Evolutionary conservation across 2,888 invertebrate species (phyloP), one percentile per base, ranked within the genome.

Genomic region (Drosophila tripunctata): DNA sequence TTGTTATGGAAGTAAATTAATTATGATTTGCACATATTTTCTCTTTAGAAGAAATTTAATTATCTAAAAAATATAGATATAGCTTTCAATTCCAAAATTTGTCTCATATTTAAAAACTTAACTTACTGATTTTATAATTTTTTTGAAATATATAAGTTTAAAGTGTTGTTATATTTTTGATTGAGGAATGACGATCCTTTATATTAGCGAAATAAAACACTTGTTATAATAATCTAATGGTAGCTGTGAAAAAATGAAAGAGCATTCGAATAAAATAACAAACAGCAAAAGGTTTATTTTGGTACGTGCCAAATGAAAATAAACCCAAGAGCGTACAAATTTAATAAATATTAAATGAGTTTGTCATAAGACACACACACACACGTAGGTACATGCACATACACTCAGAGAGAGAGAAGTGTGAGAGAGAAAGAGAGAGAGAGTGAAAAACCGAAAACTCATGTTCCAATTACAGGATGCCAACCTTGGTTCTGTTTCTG

Each of bases 341-440:
- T 80, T 80, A 85, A 80, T 80, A 80, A 80, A 80, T 80, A 80
- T 85, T 78, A 80, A 80, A 80, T 80, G 85, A 75, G 82, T 62
- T 81, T 81, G 75, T 78, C 80, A 81, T 75, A 72, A 61, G 68
- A 67, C 57, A 43, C 54, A 44, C 48, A 40, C 36, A 19, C 45
- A 55, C 38, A 50, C 7, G 5, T 8, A 36, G 8, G 6, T 41
- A 47, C 31, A 17, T 21, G 5, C 38, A 33, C 21, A 43, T 27
- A 10, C 22, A 35, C 8, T 10, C 14, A 35, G 4, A 36, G 33
- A 15, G 19, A 12, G 31, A 38, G n/a, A 30, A 45, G 17, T n/a
- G n/a, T n/a, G n/a, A n/a, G n/a, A n/a, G n/a, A n/a, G n/a, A n/a
- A n/a, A n/a, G n/a, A n/a, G n/a, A n/a, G n/a, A n/a, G n/a, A n/a